Percentiles rank a stretch among this genome's conserved stretches.
These are phyloP conservation scores for Parnassius glacialis DNA, from an alignment of 2,888 invertebrate species.

Conservation along the genomic window DNA sequence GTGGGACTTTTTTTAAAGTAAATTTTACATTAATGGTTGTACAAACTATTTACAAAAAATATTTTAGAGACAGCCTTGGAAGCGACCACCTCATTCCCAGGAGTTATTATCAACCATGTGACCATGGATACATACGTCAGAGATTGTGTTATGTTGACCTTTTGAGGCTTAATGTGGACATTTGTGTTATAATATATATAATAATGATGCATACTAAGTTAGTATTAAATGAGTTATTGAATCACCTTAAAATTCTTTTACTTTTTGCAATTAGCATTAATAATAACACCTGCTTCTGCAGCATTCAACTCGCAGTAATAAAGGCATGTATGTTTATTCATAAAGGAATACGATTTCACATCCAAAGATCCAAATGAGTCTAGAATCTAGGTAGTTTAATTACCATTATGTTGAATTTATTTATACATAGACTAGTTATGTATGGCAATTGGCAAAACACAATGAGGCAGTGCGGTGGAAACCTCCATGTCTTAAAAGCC, in stretches of 20 bases:
- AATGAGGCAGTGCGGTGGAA: too few relatives aligned
- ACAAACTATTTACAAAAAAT: too few relatives aligned
- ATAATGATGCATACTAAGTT: neutral
- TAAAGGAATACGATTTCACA: neutral
- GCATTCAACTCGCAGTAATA: constrained; percentile 3
- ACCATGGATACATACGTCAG: neutral
- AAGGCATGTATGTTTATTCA: constrained; percentile 3
- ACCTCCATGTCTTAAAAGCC: too few relatives aligned
- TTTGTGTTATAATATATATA: constrained; percentile 10
- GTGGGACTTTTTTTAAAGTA: too few relatives aligned
- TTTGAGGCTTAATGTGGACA: constrained; percentile 10
- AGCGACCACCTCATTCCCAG: too few relatives aligned
- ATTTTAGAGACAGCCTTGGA: too few relatives aligned
- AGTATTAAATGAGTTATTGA: neutral
- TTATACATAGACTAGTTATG: too few relatives aligned
- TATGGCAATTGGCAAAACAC: too few relatives aligned
- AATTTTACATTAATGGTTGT: too few relatives aligned
- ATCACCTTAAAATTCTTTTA: constrained; percentile 1
- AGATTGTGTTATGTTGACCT: neutral
- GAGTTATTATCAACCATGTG: too few relatives aligned
- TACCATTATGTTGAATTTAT: too few relatives aligned
- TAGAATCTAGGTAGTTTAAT: neutral
- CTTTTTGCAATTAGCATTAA: neutral
- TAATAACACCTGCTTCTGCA: constrained; percentile 3
- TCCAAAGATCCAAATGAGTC: neutral